Conservation (phyloP, 2,797 vertebrate genomes). For the Acridotheres tristis region DNA sequence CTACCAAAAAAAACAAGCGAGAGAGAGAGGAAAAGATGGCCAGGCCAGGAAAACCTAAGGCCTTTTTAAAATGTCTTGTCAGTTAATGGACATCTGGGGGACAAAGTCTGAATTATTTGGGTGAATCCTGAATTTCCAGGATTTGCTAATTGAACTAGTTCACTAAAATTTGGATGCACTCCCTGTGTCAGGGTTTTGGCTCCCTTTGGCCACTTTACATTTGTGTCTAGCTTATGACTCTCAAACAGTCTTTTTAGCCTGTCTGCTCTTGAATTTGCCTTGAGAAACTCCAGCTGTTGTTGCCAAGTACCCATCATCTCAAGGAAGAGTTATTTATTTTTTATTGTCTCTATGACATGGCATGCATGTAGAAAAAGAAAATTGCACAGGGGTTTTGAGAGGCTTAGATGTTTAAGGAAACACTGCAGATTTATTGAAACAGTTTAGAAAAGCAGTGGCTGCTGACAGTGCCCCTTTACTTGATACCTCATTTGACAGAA, state of each 20-base stretch:
- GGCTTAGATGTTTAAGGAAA: constrained; percentile 19
- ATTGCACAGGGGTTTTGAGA: neutral
- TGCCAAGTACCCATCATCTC: constrained; percentile 19
- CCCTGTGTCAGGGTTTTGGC: neutral
- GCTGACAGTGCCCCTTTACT: neutral
- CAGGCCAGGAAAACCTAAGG: neutral
- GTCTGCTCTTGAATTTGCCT: constrained; percentile 4
- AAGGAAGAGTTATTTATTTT: constrained; percentile 1
- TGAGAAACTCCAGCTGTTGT: neutral
- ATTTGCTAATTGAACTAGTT: neutral
- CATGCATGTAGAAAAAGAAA: neutral
- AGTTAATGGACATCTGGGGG: neutral
- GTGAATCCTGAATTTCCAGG: neutral
- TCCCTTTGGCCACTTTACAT: constrained; percentile 7
- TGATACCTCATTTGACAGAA: neutral
- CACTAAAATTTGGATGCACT: constrained; percentile 13
- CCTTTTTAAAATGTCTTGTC: neutral
- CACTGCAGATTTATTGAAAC: neutral
- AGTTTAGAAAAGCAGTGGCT: neutral
- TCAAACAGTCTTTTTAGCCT: neutral
- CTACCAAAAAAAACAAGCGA: neutral
- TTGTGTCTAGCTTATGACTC: neutral
- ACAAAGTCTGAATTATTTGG: neutral
- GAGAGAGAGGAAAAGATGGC: neutral
- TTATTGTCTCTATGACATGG: neutral